Evolutionary conservation across 2,113 vertebrate genomes (phyloP), one percentile per base, ranked within the genome.

Genomic region (Callaeas wilsoni): DNA sequence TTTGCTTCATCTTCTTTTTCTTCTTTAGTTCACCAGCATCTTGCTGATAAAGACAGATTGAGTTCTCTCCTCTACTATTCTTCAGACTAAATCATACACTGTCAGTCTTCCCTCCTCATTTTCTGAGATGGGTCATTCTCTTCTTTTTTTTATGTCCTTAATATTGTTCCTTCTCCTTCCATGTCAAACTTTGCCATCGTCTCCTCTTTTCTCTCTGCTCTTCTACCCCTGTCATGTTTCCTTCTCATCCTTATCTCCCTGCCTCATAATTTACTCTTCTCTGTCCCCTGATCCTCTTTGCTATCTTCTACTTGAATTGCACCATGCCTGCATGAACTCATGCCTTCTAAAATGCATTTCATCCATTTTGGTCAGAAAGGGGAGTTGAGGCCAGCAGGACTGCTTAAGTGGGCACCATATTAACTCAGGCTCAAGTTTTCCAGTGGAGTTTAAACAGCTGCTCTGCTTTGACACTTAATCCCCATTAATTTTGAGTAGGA

Each of bases 381-480:
- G 27, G 62, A 84, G 37, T 69, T 67, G 41, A 79, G 37, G 12
- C 5, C 39, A 80, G 13, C 32, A 82, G 83, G 42, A 78, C 14
- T 77, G 33, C 63, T 69, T 75, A 60, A 93, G 50, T 86, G 64
- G 59, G 76, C 42, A 90, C 52, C 57, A n/a, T 76, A 22, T 74
- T 82, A 83, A 83, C 56, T 69, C 42, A 52, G 59, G 47, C 47
- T 90, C 60, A 78, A 59, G 78, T 93, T 88, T 94, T 89, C 76
- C 60, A 74, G 64, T 41, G 52, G 63, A 92, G 79, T 94, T 96
- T 94, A 84, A 76, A 93, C 64, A 93, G 84, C 94, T 94, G 84
- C 76, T 95, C 41, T 70, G 60, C 55, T 94, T 94, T 70, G 35
- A 74, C 44, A 47, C 46, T 86, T 90, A 89, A 87, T 92, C 76